These are phyloP conservation scores for Eospalax fontanierii DNA, from an alignment of 2,797 vertebrate species.

Conservation along the genomic window DNA sequence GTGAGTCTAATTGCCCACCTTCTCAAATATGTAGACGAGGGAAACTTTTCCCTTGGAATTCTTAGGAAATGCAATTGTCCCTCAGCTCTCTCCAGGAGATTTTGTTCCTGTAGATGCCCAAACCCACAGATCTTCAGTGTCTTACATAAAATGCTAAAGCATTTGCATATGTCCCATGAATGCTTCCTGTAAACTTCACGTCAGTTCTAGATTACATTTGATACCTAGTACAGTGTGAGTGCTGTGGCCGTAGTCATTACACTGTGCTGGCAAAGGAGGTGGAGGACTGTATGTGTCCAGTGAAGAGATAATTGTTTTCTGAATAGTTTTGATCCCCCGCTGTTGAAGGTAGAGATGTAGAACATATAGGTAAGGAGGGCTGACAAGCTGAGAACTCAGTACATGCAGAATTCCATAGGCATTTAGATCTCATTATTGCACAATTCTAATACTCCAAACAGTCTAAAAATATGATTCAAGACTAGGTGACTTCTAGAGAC, in stretches of 20 bases:
- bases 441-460: background rate
- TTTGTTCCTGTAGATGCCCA: background rate
- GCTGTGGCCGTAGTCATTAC: background rate
- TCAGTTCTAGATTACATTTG: background rate
- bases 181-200: background rate
- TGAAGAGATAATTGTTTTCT: background rate
- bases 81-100: background rate
- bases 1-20: background rate
- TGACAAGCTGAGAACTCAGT: background rate
- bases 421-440: background rate
- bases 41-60: background rate
- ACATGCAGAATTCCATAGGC: constrained; percentile 7
- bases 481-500: background rate
- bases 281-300: background rate
- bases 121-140: background rate
- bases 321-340: background rate
- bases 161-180: background rate
- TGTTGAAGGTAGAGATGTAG: too few relatives aligned
- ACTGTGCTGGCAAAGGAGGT: background rate
- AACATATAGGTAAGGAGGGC: background rate
- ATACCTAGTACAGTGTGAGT: background rate
- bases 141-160: background rate
- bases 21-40: background rate
- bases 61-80: background rate
- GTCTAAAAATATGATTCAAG: background rate